A percentile compares a stretch with the other conserved stretches of the same genome.
Conservation (phyloP, 2,113 vertebrate genomes). For the Cephalopholis sonnerati region DNA sequence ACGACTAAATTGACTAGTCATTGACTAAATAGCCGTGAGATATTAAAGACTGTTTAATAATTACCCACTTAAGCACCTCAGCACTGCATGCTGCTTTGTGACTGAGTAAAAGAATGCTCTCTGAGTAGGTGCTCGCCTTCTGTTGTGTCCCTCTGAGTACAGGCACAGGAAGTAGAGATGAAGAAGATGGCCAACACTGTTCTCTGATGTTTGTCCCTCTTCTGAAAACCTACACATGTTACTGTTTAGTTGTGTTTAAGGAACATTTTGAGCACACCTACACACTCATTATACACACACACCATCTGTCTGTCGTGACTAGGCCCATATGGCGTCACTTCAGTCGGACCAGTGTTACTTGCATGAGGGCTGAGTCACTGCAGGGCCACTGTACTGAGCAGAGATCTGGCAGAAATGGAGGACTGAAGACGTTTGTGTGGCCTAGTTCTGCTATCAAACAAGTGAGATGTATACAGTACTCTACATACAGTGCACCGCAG, state of each 20-base stretch:
- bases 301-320: conserved; percentile 55
- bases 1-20: too few relatives aligned
- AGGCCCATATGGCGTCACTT: conserved; percentile 54
- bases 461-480: not conserved
- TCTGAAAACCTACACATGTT: conserved; percentile 46
- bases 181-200: not conserved
- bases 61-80: too few relatives aligned
- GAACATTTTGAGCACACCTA: conserved; percentile 56
- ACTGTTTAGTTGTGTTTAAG: conserved; percentile 58
- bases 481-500: not conserved
- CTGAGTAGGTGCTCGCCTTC: not conserved
- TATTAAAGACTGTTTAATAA: too few relatives aligned
- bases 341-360: conserved; percentile 27
- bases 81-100: too few relatives aligned
- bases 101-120: conserved; percentile 12
- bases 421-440: not conserved
- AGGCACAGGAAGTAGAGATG: conserved; percentile 1
- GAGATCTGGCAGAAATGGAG: conserved; percentile 4
- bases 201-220: conserved; percentile 24
- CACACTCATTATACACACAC: conserved; percentile 32
- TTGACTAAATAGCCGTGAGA: too few relatives aligned
- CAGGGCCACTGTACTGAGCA: conserved; percentile 1
- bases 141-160: conserved; percentile 8
- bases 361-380: conserved; percentile 60
- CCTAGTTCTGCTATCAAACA: conserved; percentile 18